Evolutionary conservation across 2,113 vertebrate species (phyloP).

Genomic region (Numida meleagris): DNA sequence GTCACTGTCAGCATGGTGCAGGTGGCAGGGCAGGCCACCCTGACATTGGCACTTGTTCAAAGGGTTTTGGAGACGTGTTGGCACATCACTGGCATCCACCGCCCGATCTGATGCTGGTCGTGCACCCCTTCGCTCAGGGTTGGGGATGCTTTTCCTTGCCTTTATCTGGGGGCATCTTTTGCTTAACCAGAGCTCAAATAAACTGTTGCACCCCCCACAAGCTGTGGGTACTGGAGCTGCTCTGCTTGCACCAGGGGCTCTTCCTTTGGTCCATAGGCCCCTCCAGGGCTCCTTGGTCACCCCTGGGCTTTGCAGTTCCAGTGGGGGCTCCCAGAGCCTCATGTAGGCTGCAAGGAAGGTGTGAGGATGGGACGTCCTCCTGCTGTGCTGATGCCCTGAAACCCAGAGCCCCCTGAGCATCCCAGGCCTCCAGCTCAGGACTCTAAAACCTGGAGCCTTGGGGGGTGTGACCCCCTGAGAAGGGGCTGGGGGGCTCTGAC

Average conservation of each 20-base stretch:
- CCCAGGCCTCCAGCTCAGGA: neutral
- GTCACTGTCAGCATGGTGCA: neutral
- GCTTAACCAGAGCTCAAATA: conserved; percentile 42
- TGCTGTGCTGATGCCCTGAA: neutral
- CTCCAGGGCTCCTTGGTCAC: neutral
- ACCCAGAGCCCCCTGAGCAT: neutral
- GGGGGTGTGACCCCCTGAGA: neutral
- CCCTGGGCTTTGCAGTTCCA: neutral
- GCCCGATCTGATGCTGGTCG: neutral
- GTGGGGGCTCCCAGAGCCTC: neutral
- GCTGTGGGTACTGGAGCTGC: neutral
- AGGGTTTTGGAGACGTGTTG: neutral
- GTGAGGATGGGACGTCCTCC: neutral
- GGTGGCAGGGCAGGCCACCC: neutral
- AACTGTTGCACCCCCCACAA: neutral
- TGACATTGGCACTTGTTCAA: neutral
- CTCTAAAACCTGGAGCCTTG: neutral
- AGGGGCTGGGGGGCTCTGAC: neutral
- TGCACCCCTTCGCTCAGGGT: neutral
- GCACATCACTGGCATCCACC: neutral
- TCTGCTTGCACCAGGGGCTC: neutral
- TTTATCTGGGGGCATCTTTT: neutral
- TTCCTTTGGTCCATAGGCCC: neutral
- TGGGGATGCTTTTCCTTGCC: rapidly evolving
- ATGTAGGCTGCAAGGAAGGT: neutral